Conservation (phyloP, 2,888 invertebrate genomes). For the Drosophila austrosaltans region DNA sequence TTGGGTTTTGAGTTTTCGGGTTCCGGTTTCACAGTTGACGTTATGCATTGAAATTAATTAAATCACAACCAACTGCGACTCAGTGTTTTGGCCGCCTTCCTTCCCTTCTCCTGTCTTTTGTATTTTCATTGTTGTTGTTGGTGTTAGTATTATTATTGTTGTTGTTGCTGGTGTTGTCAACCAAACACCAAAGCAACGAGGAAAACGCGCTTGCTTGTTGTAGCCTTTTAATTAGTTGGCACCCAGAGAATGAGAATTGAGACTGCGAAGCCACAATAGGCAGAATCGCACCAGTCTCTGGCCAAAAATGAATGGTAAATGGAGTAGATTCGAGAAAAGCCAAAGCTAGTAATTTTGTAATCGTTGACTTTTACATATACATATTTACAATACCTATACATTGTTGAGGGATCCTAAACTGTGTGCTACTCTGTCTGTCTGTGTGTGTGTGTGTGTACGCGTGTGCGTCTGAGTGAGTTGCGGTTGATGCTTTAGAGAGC, state of each 20-base stretch:
- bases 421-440: background rate
- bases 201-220: constrained; percentile 58
- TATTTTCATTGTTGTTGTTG: constrained; percentile 3
- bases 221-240: constrained; percentile 75
- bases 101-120: background rate
- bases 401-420: background rate
- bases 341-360: constrained; percentile 63
- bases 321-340: constrained; percentile 24
- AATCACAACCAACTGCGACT: constrained; percentile 74
- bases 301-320: constrained; percentile 13
- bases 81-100: constrained; percentile 21
- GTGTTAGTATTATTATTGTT: background rate
- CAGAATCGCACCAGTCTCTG: background rate
- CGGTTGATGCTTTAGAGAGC: constrained; percentile 6
- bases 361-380: constrained; percentile 53
- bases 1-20: constrained; percentile 51
- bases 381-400: background rate
- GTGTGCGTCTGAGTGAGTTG: background rate
- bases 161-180: constrained; percentile 52
- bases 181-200: constrained; percentile 56
- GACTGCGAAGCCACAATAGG: background rate
- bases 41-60: constrained; percentile 81
- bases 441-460: background rate
- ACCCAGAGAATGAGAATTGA: constrained; percentile 9
- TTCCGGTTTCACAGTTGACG: constrained; percentile 77